Evolutionary conservation across 2,113 vertebrate species (phyloP), one percentile per base, ranked within the genome.

Genomic region (Mobula hypostoma): DNA sequence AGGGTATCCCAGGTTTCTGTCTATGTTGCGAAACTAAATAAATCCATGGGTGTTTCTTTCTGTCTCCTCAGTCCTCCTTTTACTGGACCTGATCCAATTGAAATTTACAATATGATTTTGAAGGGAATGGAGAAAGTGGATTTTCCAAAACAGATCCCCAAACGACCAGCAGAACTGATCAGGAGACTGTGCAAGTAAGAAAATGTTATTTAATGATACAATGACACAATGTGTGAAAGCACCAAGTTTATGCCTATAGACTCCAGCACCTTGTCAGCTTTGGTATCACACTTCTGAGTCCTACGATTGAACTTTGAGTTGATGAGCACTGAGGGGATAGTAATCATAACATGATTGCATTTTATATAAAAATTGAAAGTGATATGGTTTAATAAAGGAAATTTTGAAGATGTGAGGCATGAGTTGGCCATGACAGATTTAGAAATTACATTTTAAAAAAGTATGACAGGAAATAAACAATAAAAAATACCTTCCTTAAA

Each of bases 41-140:
- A 29, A 88, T 29, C 61, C 5, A 15, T 88, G 56, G 32, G 19
- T 11, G 80, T 61, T 68, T 68, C 94, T 76, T 66, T 94, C 8
- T 94, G 9, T 61, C 27, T 94, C 91, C 94, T 11, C 94, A 97
- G 97, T 36, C 97, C 97, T 15, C 97, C 97, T 3, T 97, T 97
- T 94, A 79, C 95, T 78, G 97, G 97, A 36, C 95, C 96, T 5
- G 97, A 97, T 95, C 97, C 97, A 40, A 97, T 97, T 78, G 97
- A 97, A 95, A 97, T 97, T 94, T 97, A 97, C 95, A 97, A 97
- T 74, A 97, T 96, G 96, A 96, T 97, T 92, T 96, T 97, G 21
- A 95, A 96, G 63, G 97, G 97, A 79, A 97, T 97, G 29, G 97
- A 97, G 94, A 97, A 97, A 93, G 96, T 97, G 68, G 97, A 97